These are phyloP conservation scores for Drosophila mayri DNA, from an alignment of 1,140 invertebrate species.

Conservation along the genomic window DNA sequence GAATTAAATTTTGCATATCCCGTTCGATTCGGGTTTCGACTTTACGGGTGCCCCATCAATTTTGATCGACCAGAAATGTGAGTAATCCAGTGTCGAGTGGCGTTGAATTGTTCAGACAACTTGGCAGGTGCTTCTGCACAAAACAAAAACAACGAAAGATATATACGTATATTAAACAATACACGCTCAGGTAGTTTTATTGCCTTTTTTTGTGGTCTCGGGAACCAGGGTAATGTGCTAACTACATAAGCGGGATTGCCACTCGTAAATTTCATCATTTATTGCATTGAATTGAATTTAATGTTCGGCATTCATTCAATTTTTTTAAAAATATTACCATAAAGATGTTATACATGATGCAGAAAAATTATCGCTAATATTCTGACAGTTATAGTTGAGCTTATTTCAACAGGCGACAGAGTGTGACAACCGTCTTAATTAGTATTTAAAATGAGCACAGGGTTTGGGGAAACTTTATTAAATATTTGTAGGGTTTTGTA, in stretches of 20 bases:
- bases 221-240: slow-evolving; percentile 18
- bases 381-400: slow-evolving; percentile 37
- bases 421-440: slow-evolving; percentile 8
- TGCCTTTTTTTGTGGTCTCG: slow-evolving; percentile 7
- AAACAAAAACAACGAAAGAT: not conserved
- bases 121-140: slow-evolving; percentile 36
- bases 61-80: slow-evolving; percentile 53
- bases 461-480: not conserved
- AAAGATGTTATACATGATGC: slow-evolving; percentile 22
- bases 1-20: slow-evolving; percentile 30
- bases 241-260: slow-evolving; percentile 13
- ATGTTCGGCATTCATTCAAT: slow-evolving; percentile 1
- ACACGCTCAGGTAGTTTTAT: slow-evolving; percentile 24
- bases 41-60: slow-evolving; percentile 39
- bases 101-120: slow-evolving; percentile 28
- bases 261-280: slow-evolving; percentile 33
- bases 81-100: slow-evolving; percentile 34
- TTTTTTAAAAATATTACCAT: slow-evolving; percentile 3
- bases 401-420: slow-evolving; percentile 6
- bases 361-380: slow-evolving; percentile 19
- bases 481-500: too few relatives aligned
- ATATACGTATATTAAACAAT: slow-evolving; percentile 1
- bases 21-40: slow-evolving; percentile 18
- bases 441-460: not conserved
- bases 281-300: slow-evolving; percentile 26